Evolutionary conservation across 2,113 vertebrate genomes (phyloP).

Genomic region (Boleophthalmus pectinirostris): DNA sequence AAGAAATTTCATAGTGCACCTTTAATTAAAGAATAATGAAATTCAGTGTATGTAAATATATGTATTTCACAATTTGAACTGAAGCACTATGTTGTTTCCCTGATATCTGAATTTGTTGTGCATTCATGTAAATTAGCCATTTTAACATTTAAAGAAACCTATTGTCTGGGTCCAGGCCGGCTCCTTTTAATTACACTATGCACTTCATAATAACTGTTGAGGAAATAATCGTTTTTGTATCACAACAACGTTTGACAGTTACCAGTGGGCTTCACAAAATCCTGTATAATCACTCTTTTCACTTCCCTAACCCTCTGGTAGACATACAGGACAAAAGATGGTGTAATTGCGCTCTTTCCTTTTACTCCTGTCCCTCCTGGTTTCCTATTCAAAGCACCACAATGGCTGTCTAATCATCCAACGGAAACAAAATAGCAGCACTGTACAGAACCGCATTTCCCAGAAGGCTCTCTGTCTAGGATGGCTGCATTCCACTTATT

Average conservation of each 20-base stretch:
- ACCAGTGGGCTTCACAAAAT: constrained; percentile 40
- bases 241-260: constrained; percentile 56
- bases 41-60: background rate
- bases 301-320: constrained; percentile 52
- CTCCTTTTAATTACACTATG: constrained; percentile 54
- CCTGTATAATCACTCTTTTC: constrained; percentile 51
- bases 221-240: constrained; percentile 48
- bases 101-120: constrained; percentile 14
- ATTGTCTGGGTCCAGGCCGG: constrained; percentile 31
- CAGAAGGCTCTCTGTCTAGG: constrained; percentile 31
- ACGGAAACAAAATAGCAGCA: constrained; percentile 52
- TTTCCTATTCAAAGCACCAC: constrained; percentile 61
- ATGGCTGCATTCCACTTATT: constrained; percentile 53
- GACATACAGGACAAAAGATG: constrained; percentile 58
- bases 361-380: constrained; percentile 63
- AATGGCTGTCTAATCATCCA: constrained; percentile 65
- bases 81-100: background rate
- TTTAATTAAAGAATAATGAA: no score
- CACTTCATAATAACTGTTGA: constrained; percentile 50
- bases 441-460: constrained; percentile 37
- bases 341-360: constrained; percentile 58
- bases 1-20: no score
- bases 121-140: constrained; percentile 24
- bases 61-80: background rate
- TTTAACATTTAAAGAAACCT: constrained; percentile 29